Evolutionary conservation across 1,140 invertebrate genomes (phyloP), one percentile per base, ranked within the genome.

Genomic region (Pseudobourletiella spinata): DNA sequence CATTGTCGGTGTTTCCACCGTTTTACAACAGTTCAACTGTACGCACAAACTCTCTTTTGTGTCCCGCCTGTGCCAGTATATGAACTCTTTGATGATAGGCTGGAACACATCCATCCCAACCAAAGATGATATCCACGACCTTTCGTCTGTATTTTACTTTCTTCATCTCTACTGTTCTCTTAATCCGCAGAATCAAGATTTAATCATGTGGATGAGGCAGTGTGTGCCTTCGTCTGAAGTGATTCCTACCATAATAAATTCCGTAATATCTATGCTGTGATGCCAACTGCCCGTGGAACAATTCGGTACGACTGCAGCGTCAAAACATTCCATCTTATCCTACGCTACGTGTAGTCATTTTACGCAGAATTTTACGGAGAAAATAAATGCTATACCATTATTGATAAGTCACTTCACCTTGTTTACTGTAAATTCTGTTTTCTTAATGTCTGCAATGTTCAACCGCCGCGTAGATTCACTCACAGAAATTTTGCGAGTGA

Each of bases 61-160:
- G 25, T 28, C 52, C 18, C 52, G 32, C 6, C 6, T 55, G 11
- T 32, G 52, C 20, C 52, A 55, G 32, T 39, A 35, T 14, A 32
- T 55, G 52, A 55, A 55, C 22, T 55, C 52, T 35, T 18, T 55
- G 6, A 2, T 55, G 6, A 35, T 15, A 32, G 22, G 16, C 22
- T 39, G 28, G 3, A 55, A 3, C 8, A 32, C 20, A 11, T 14
- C 30, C 2, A 18, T 11, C 2, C n/a, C n/a, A n/a, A n/a, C n/a
- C n/a, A 55, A 55, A 20, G 52, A 55, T 18, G 52, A 55, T 32
- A 20, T 18, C 8, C 52, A 55, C 2, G 52, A 55, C 22, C 32
- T 55, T 32, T 32, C 52, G 18, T 15, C 52, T 4, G 4, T 6
- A 8, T 35, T 55, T 24, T 55, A 32, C 32, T 35, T 55, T 32